A percentile compares a stretch with the other conserved stretches of the same genome.
Evolutionary conservation across 2,113 vertebrate genomes (phyloP).

Genomic region (Zosterops hypoxanthus): DNA sequence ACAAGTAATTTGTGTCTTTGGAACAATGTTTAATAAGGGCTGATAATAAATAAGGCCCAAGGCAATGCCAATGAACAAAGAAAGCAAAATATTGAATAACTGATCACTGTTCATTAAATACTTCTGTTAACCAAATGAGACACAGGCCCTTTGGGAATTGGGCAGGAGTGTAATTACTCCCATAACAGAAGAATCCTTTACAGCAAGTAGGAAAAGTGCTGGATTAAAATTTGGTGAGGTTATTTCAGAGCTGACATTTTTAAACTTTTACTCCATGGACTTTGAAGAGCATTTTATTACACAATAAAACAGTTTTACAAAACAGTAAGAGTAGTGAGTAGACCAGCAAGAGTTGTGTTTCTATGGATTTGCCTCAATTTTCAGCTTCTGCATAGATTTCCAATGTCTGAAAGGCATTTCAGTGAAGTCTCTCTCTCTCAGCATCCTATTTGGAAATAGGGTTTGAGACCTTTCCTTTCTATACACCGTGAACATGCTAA

Average conservation of each 20-base stretch:
- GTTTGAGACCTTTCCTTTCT: neutral
- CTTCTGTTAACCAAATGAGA: slow-evolving; percentile 38
- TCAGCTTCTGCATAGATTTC: neutral
- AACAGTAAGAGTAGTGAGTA: neutral
- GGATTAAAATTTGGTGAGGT: neutral
- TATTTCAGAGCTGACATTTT: neutral
- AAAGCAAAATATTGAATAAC: slow-evolving; percentile 53
- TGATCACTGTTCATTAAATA: slow-evolving; percentile 53
- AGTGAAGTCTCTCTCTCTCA: neutral
- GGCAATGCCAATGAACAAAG: neutral
- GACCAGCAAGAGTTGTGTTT: neutral
- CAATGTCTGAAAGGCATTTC: neutral
- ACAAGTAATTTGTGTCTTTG: neutral
- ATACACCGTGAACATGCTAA: neutral
- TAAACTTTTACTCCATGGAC: neutral
- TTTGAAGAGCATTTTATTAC: neutral
- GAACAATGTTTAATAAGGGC: neutral
- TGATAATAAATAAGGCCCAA: slow-evolving; percentile 39
- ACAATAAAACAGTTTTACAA: neutral
- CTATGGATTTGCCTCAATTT: neutral
- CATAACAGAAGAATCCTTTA: neutral
- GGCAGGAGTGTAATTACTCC: slow-evolving; percentile 3
- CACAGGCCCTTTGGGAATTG: neutral
- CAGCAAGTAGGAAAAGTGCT: neutral
- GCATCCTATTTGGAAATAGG: neutral